Conservation (phyloP, 1,140 invertebrate genomes). For the Cecropterus lyciades region DNA sequence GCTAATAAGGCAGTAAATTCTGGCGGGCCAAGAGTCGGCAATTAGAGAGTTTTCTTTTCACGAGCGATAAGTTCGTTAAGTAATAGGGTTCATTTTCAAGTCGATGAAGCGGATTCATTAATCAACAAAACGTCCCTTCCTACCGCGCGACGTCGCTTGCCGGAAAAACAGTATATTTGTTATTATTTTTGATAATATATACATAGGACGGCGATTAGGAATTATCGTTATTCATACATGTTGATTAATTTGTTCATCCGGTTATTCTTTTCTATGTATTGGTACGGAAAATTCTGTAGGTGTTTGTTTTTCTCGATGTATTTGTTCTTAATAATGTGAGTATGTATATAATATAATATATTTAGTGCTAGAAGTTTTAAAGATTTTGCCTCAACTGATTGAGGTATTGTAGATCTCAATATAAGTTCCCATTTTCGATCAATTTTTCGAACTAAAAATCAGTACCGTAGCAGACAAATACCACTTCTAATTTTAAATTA, state of each 20-base stretch:
- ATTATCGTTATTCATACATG: conserved; percentile 65
- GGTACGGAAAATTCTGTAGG: not conserved
- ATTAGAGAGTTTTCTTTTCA: conserved; percentile 66
- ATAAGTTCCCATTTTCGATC: no score
- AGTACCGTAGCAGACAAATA: no score
- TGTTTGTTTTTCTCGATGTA: no score
- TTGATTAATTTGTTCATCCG: conserved; percentile 53
- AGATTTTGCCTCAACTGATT: no score
- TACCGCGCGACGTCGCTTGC: conserved; percentile 57
- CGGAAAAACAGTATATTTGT: conserved; percentile 75
- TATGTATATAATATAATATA: no score
- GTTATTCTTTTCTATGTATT: not conserved
- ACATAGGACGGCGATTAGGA: conserved; percentile 66
- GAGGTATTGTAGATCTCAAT: no score
- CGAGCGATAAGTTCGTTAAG: conserved; percentile 69
- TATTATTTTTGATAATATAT: conserved; percentile 80
- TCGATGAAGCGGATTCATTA: conserved; percentile 70
- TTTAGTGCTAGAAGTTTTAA: no score
- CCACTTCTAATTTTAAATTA: no score
- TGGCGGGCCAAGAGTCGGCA: conserved; percentile 56
- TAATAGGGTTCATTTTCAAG: conserved; percentile 80
- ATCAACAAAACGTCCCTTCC: conserved; percentile 68
- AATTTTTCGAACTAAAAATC: no score
- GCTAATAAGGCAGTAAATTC: conserved; percentile 31
- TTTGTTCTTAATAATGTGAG: no score